These are phyloP conservation scores for Aphaenogaster ashmeadi DNA, from an alignment of 1,140 invertebrate genomes.

Conservation along the genomic window DNA sequence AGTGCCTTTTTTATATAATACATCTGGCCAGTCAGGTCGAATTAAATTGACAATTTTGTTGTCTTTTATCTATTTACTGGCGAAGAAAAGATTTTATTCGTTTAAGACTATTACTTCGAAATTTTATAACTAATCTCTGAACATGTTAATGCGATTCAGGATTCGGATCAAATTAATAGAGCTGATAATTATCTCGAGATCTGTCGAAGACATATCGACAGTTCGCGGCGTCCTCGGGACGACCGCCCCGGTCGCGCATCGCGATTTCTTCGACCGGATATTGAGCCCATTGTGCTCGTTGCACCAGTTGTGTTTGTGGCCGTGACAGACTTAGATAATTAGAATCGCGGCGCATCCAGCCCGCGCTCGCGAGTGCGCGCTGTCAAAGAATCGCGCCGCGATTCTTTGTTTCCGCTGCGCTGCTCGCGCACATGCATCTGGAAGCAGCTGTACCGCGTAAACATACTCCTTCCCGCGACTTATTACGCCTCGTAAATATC, in stretches of 20 bases:
- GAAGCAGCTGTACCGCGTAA: constrained; percentile 36
- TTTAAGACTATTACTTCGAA: not conserved
- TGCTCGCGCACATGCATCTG: not conserved
- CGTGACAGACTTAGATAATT: constrained; percentile 65
- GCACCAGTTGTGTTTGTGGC: constrained; percentile 59
- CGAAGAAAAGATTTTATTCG: too few species aligned
- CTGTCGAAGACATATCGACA: not conserved
- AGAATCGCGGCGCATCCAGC: constrained; percentile 16
- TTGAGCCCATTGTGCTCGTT: constrained; percentile 61
- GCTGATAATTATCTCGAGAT: not conserved
- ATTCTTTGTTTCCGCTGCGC: constrained; percentile 33
- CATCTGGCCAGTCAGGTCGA: too few species aligned
- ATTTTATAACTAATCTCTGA: not conserved
- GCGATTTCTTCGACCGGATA: constrained; percentile 58
- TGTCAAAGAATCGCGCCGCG: constrained; percentile 8
- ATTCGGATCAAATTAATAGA: not conserved
- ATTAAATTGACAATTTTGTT: too few species aligned
- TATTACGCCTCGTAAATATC: constrained; percentile 31
- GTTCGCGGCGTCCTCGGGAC: constrained; percentile 13
- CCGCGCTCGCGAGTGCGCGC: not conserved
- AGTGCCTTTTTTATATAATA: too few species aligned
- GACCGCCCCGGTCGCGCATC: not conserved
- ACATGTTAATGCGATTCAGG: not conserved
- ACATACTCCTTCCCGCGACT: constrained; percentile 16
- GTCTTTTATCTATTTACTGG: too few species aligned